These are phyloP conservation scores for Sebastolobus altivelis DNA, from an alignment of 2,797 vertebrate genomes.

Conservation along the genomic window DNA sequence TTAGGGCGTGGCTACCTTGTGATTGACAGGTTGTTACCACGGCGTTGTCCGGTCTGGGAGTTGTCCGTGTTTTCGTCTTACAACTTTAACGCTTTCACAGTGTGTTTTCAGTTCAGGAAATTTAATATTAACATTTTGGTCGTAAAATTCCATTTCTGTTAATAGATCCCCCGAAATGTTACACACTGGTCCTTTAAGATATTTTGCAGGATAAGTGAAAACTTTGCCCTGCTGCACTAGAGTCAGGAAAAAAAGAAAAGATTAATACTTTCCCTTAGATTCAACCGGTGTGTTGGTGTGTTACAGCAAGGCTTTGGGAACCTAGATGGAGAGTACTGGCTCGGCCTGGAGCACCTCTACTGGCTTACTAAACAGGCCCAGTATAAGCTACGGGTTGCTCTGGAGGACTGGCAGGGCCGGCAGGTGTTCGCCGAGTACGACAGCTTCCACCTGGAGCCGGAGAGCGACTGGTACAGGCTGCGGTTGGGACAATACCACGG, in stretches of 20 bases:
- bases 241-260: not conserved
- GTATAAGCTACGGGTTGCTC: conserved; percentile 87
- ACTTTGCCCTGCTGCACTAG: not conserved
- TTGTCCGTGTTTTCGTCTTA: too few relatives aligned
- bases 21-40: too few relatives aligned
- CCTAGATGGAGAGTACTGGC: conserved; percentile 93
- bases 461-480: conserved; percentile 92
- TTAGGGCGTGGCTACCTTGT: too few relatives aligned
- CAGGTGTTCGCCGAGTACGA: conserved; percentile 89
- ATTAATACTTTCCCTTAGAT: not conserved
- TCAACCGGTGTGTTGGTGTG: not conserved
- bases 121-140: too few relatives aligned
- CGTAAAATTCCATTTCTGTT: too few relatives aligned
- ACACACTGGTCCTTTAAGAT: not conserved
- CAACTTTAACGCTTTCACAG: too few relatives aligned
- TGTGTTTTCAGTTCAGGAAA: too few relatives aligned
- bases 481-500: conserved; percentile 90
- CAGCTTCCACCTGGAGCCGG: conserved; percentile 88
- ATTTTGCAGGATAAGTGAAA: not conserved
- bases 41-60: too few relatives aligned
- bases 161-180: too few relatives aligned
- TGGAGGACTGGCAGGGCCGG: conserved; percentile 94
- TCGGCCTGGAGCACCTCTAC: conserved; percentile 91
- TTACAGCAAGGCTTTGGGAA: conserved; percentile 92
- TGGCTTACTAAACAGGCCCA: conserved; percentile 88